Conservation (phyloP, 2,113 vertebrate genomes). For the Anolis carolinensis region DNA sequence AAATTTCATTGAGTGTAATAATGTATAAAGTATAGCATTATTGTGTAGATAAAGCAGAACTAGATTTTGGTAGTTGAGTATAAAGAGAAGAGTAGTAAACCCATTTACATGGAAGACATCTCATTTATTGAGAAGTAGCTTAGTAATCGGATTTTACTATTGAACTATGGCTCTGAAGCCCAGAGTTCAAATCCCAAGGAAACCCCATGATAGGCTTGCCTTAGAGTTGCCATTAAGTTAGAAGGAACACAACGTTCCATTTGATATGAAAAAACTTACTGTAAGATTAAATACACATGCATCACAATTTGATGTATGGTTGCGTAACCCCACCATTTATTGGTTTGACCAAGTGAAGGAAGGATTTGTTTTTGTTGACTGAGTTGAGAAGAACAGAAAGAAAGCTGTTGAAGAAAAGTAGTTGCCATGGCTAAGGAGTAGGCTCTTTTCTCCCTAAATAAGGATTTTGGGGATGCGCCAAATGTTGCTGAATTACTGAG, state of each 20-base stretch:
- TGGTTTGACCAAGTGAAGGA: too few relatives aligned
- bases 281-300: neutral
- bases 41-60: neutral
- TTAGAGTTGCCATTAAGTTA: too few relatives aligned
- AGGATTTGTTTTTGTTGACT: too few relatives aligned
- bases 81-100: neutral
- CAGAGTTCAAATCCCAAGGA: too few relatives aligned
- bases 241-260: too few relatives aligned
- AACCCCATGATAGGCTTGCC: too few relatives aligned
- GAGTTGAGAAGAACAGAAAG: too few relatives aligned
- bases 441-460: neutral
- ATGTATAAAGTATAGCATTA: neutral
- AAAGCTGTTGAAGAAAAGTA: too few relatives aligned
- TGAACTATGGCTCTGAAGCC: too few relatives aligned
- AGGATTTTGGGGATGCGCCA: neutral
- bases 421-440: too few relatives aligned
- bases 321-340: neutral
- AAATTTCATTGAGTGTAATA: neutral
- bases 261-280: neutral
- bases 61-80: neutral
- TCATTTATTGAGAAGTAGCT: neutral
- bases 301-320: neutral
- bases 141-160: too few relatives aligned
- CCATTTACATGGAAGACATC: neutral
- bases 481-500: neutral